Base-by-base conservation (phyloP, 2,113 vertebrate genomes). In the Gavialis gangeticus region DNA sequence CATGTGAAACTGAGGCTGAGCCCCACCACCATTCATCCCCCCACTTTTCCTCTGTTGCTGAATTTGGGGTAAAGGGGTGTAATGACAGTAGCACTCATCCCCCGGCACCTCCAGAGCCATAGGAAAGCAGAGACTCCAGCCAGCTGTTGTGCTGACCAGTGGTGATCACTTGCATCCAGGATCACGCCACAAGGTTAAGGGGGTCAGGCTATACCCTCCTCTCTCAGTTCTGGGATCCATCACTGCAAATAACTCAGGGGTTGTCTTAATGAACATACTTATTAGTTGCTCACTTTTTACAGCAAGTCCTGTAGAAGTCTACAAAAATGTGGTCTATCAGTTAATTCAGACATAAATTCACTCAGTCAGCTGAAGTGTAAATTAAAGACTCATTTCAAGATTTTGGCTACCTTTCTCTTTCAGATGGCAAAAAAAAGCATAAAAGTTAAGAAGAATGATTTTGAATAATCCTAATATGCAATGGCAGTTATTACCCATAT, bases 281-380 rank as follows among this genome's bases (percentile, higher is more conserved):
- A 3, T 1, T 3, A 27, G 81, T 13, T 92, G 34, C 59, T 91
- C 87, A 8, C 46, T 56, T 94, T 95, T 92, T 81, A 89, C 85
- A 76, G 56, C 85, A 90, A 88, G 2, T 81, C 77, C 90, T 89
- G 91, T 91, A 95, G 73, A 83, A 90, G 94, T 94, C 95, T 91
- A 87, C 88, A 93, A n/a, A 79, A 96, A 92, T 7, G 28, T 92
- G 88, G 85, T 91, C 63, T 83, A 67, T 90, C 87, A 82, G 57
- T 16, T 93, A 92, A 88, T 75, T 75, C 84, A 60, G 71, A 75
- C 88, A 79, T 80, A 81, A 71, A 93, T 80, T 96, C 92, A 82
- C 60, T 95, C 94, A 76, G 1, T 63, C 55, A 82, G 60, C 67
- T 96, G 88, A 55, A 89, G 46, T 37, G 13, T 60, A 94, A 94